A percentile compares a stretch with the other conserved stretches of the same genome.
These are phyloP conservation scores for Euwallacea fornicatus DNA, from an alignment of 1,140 invertebrate species.

Conservation along the genomic window DNA sequence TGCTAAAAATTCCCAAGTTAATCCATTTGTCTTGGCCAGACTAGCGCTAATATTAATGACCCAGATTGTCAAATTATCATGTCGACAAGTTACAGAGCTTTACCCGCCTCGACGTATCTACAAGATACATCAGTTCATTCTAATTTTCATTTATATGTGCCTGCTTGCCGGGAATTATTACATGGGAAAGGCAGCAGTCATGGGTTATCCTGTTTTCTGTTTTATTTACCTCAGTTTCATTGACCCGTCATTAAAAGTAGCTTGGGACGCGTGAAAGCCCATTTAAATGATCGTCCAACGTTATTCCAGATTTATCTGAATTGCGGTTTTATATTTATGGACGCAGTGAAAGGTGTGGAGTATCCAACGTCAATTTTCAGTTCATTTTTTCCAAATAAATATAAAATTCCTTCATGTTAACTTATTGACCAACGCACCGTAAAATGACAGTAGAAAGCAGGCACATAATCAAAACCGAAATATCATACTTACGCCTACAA, in stretches of 20 bases:
- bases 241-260: slow-evolving; percentile 18
- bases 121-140: background rate
- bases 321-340: slow-evolving; percentile 18
- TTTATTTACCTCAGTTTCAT: slow-evolving; percentile 28
- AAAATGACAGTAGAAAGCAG: background rate
- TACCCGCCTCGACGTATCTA: background rate
- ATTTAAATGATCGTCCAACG: background rate
- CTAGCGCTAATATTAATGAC: background rate
- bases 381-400: background rate
- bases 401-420: background rate
- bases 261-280: background rate
- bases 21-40: too few relatives aligned
- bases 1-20: too few relatives aligned
- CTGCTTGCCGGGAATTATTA: background rate
- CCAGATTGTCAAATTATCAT: background rate
- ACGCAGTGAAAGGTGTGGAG: background rate
- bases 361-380: background rate
- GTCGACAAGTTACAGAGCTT: background rate
- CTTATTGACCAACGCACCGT: background rate
- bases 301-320: background rate
- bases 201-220: slow-evolving; percentile 10
- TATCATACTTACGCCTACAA: background rate
- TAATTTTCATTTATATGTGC: too few relatives aligned
- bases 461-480: background rate
- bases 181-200: slow-evolving; percentile 1